phyloP scores from a whole-genome alignment of 2,113 vertebrate species.

The Dryoscopus gambensis region DNA sequence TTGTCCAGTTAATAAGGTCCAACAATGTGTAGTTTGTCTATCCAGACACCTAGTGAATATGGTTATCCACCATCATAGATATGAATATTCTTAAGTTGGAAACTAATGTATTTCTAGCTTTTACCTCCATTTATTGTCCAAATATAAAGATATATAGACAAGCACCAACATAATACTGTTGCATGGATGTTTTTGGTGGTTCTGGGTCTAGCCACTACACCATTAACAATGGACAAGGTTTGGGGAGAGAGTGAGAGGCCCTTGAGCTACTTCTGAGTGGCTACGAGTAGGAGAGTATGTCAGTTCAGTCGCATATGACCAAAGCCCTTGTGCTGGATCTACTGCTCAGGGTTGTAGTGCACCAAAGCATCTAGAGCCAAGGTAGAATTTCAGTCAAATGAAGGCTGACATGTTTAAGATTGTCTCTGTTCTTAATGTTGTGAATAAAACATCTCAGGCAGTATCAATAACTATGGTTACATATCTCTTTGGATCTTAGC shows the following conservation, averaged over 20 bases:
- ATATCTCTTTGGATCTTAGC: background rate
- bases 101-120: background rate
- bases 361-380: background rate
- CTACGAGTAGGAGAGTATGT: fast-evolving
- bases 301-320: background rate
- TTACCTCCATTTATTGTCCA: background rate
- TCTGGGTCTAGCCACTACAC: background rate
- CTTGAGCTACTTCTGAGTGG: background rate
- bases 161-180: background rate
- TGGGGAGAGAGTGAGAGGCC: background rate
- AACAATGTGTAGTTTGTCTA: background rate
- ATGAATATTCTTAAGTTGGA: background rate
- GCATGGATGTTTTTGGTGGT: background rate
- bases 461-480: background rate
- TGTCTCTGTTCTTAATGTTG: background rate
- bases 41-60: background rate
- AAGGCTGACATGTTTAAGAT: background rate
- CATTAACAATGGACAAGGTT: background rate
- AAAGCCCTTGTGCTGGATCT: background rate
- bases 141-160: background rate
- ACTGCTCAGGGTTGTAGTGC: background rate
- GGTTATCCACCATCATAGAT: background rate
- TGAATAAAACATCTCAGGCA: background rate
- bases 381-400: background rate
- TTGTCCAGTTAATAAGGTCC: background rate